Evolutionary conservation across 1,140 invertebrate genomes (phyloP).

Genomic region (Trachymyrmex septentrionalis): DNA sequence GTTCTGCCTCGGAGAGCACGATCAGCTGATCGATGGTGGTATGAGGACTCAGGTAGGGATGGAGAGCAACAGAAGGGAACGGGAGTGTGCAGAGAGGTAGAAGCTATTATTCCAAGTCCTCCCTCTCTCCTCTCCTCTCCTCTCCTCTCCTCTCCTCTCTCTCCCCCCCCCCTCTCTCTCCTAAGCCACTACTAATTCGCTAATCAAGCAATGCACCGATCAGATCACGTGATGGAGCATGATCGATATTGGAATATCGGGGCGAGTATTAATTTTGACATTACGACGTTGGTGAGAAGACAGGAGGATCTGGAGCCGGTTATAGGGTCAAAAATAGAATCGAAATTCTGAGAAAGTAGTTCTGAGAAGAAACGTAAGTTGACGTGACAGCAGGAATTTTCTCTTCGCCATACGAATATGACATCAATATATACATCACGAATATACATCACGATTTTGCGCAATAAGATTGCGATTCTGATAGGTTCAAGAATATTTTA

Average conservation of each 20-base stretch:
- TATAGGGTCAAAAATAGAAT: background rate
- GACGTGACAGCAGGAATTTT: background rate
- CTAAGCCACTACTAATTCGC: slow-evolving; percentile 60
- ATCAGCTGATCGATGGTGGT: slow-evolving; percentile 66
- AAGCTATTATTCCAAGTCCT: slow-evolving; percentile 64
- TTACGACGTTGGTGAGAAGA: background rate
- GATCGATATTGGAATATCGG: slow-evolving; percentile 43
- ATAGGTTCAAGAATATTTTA: background rate
- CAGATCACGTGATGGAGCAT: slow-evolving; percentile 52
- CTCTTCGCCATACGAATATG: background rate
- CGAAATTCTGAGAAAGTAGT: background rate
- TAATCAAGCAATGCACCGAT: slow-evolving; percentile 65
- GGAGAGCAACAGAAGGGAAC: background rate
- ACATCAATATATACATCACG: too few species aligned
- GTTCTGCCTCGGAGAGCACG: slow-evolving; percentile 53
- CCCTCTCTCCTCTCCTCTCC: background rate
- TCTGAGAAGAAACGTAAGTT: background rate
- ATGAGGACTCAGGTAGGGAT: background rate
- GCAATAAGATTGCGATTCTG: background rate
- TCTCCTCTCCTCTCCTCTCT: background rate
- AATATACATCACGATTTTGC: background rate
- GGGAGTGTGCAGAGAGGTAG: background rate
- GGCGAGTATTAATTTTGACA: slow-evolving; percentile 28
- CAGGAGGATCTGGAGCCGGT: background rate
- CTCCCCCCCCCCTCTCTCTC: background rate